Percentiles rank a stretch among this genome's conserved stretches.
Evolutionary conservation across 1,140 invertebrate species (phyloP).

Genomic region (Bradynema listronoti): DNA sequence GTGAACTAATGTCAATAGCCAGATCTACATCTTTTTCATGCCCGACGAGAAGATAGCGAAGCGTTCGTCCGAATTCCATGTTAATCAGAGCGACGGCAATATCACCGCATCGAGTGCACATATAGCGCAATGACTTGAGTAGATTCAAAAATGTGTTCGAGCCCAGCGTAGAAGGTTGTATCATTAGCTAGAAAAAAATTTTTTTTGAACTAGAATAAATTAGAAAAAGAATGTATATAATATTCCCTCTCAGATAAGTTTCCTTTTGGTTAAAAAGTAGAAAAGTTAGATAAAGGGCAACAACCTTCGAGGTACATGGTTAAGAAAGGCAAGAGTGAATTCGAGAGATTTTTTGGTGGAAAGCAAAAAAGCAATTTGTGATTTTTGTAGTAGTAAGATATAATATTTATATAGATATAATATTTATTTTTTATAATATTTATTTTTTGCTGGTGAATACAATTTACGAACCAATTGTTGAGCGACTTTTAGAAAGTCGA

Average conservation of each 20-base stretch:
- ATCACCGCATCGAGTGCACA: constrained; percentile 42
- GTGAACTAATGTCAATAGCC: constrained; percentile 21
- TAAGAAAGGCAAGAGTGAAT: too few species aligned
- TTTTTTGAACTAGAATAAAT: too few species aligned
- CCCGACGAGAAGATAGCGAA: constrained; percentile 46
- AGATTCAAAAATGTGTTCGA: constrained; percentile 49
- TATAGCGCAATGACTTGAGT: constrained; percentile 47
- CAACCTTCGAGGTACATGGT: too few species aligned
- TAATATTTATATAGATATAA: neutral
- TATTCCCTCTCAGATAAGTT: too few species aligned
- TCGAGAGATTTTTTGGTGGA: too few species aligned
- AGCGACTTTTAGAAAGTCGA: constrained; percentile 60
- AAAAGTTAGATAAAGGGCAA: too few species aligned
- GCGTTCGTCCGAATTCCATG: constrained; percentile 44
- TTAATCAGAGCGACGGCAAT: constrained; percentile 45
- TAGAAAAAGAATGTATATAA: too few species aligned
- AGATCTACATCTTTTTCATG: constrained; percentile 22
- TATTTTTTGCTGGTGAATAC: constrained; percentile 1
- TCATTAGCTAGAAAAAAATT: constrained; percentile 39
- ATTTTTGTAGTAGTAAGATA: neutral
- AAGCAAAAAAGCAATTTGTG: too few species aligned
- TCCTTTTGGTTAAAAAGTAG: too few species aligned
- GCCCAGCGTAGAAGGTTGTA: constrained; percentile 40
- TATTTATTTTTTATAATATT: neutral
- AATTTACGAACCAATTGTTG: constrained; percentile 70